Percentiles rank a stretch among this genome's conserved stretches.
These are phyloP conservation scores for Hyposmocoma kahamanoa DNA, from an alignment of 1,140 invertebrate species.

Conservation along the genomic window DNA sequence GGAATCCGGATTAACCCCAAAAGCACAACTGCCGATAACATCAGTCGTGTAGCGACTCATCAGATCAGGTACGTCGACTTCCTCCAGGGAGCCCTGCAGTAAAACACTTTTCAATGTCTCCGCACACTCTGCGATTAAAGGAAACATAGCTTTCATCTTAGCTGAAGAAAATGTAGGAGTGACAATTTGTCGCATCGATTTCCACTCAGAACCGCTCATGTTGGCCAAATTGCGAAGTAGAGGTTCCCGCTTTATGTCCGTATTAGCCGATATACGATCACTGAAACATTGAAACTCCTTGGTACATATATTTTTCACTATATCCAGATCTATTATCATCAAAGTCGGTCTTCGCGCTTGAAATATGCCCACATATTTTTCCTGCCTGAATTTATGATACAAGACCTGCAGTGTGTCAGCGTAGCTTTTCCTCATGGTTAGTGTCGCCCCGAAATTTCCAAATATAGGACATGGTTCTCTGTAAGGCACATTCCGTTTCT, in stretches of 20 bases:
- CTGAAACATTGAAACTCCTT: constrained; percentile 66
- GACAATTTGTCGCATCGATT: constrained; percentile 55
- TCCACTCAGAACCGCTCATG: constrained; percentile 69
- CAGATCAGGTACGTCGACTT: constrained; percentile 47
- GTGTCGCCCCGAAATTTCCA: constrained; percentile 59
- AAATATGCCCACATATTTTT: constrained; percentile 60
- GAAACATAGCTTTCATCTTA: constrained; percentile 72
- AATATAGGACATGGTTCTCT: constrained; percentile 62
- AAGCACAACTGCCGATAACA: constrained; percentile 63
- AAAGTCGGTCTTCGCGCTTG: constrained; percentile 61
- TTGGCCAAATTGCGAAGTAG: constrained; percentile 59
- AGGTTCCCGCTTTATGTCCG: constrained; percentile 58
- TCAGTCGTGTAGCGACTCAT: constrained; percentile 61
- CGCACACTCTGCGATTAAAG: constrained; percentile 54
- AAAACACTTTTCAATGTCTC: constrained; percentile 40
- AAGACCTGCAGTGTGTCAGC: constrained; percentile 52
- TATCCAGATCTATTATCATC: constrained; percentile 61
- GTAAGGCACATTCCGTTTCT: constrained; percentile 46
- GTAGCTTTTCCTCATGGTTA: constrained; percentile 51
- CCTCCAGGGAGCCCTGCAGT: constrained; percentile 23
- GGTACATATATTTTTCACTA: constrained; percentile 64
- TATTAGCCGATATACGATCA: constrained; percentile 57
- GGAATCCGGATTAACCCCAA: constrained; percentile 56
- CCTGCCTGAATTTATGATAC: constrained; percentile 42
- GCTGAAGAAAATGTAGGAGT: constrained; percentile 68